phyloP scores from a whole-genome alignment of 2,797 vertebrate genomes.

The Trematocara caparti region DNA sequence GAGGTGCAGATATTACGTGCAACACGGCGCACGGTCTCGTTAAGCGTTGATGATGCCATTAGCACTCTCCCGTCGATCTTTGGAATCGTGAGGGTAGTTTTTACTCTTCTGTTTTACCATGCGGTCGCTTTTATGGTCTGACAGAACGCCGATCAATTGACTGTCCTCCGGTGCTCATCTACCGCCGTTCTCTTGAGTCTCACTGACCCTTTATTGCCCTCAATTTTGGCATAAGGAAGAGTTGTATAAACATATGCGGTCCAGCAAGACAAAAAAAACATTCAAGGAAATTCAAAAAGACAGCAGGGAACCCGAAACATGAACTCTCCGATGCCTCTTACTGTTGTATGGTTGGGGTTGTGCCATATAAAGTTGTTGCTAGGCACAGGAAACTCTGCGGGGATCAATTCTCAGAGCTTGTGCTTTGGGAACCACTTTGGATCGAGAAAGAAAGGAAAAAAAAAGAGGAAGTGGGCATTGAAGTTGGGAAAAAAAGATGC shows the following conservation, averaged over 20 bases:
- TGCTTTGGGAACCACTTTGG: constrained; percentile 40
- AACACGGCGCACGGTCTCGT: constrained; percentile 17
- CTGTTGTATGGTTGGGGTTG: constrained; percentile 12
- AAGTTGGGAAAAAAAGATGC: neutral
- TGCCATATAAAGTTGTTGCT: constrained; percentile 40
- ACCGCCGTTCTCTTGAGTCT: constrained; percentile 32
- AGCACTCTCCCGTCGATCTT: constrained; percentile 37
- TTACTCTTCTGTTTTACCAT: constrained; percentile 32
- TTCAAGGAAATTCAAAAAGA: constrained; percentile 44
- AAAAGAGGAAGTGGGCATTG: constrained; percentile 12
- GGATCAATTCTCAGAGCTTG: constrained; percentile 21
- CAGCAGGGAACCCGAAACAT: constrained; percentile 30
- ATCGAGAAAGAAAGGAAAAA: neutral
- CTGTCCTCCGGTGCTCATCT: constrained; percentile 47
- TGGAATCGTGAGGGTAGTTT: neutral
- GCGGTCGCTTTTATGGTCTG: constrained; percentile 58
- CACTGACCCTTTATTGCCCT: constrained; percentile 54
- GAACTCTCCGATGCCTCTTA: constrained; percentile 20
- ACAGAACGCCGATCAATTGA: constrained; percentile 48
- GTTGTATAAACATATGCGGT: constrained; percentile 37
- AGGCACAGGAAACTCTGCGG: constrained; percentile 20
- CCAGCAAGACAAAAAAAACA: constrained; percentile 5
- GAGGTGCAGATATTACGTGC: constrained; percentile 16
- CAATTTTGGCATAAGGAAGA: constrained; percentile 24
- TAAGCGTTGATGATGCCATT: constrained; percentile 41